Conservation (phyloP, 2,888 invertebrate genomes). For the Pachliopta kotzebuea region DNA sequence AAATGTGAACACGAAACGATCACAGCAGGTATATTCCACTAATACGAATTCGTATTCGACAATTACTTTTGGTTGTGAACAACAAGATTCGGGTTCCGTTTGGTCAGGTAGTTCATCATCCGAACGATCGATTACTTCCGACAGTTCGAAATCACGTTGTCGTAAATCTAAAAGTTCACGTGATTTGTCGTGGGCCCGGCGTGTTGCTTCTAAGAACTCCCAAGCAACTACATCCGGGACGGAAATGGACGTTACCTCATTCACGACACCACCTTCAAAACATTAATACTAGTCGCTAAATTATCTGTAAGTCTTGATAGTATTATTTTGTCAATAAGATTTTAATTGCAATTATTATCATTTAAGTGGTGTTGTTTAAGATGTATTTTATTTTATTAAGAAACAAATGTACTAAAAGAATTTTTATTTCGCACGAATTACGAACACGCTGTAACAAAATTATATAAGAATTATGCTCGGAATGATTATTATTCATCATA, state of each 20-base stretch:
- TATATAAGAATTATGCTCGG: no score
- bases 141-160: slow-evolving; percentile 49
- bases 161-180: slow-evolving; percentile 47
- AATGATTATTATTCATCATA: no score
- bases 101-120: slow-evolving; percentile 46
- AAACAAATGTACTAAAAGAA: background rate
- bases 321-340: slow-evolving; percentile 47
- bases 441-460: no score
- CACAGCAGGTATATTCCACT: slow-evolving; percentile 44
- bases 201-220: slow-evolving; percentile 49
- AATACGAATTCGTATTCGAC: slow-evolving; percentile 52
- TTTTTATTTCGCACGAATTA: no score
- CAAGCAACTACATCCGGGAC: slow-evolving; percentile 45
- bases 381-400: slow-evolving; percentile 52
- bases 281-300: slow-evolving; percentile 36
- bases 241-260: slow-evolving; percentile 51
- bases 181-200: slow-evolving; percentile 59
- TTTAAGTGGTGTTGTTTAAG: no score
- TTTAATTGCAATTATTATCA: slow-evolving; percentile 46
- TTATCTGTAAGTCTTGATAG: slow-evolving; percentile 33
- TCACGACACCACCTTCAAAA: slow-evolving; percentile 47
- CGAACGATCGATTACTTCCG: slow-evolving; percentile 45
- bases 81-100: slow-evolving; percentile 49
- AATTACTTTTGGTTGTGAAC: slow-evolving; percentile 40
- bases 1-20: slow-evolving; percentile 29